These are phyloP conservation scores for Ichneumoninae sp. DNA, from an alignment of 2,888 invertebrate species.

Conservation along the genomic window DNA sequence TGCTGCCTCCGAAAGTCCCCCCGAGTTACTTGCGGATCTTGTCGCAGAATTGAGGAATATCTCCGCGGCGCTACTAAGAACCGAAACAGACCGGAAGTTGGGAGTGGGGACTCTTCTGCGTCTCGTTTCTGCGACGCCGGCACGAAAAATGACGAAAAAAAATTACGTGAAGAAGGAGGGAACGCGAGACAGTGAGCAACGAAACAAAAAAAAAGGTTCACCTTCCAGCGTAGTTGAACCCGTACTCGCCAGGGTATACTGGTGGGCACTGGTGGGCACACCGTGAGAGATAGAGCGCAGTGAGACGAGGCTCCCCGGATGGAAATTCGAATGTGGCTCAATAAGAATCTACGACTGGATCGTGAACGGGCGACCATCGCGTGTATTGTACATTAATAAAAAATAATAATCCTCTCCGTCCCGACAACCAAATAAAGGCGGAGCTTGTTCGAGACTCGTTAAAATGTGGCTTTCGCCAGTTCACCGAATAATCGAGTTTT, in stretches of 20 bases:
- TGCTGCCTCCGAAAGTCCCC: neutral
- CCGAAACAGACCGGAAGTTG: constrained; percentile 7
- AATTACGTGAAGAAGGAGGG: constrained; percentile 7
- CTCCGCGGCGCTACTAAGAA: constrained; percentile 15
- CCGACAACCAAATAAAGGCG: constrained; percentile 19
- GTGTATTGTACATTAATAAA: constrained; percentile 23
- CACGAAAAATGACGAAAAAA: constrained; percentile 30
- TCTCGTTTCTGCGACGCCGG: constrained; percentile 58
- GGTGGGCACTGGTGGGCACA: constrained; percentile 19
- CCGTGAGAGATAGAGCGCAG: constrained; percentile 25
- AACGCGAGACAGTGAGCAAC: constrained; percentile 21
- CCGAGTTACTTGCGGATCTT: neutral
- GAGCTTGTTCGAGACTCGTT: constrained; percentile 43
- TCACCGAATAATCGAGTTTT: constrained; percentile 54
- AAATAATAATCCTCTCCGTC: neutral
- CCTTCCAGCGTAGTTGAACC: constrained; percentile 62
- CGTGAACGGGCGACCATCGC: constrained; percentile 61
- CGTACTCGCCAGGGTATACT: constrained; percentile 56
- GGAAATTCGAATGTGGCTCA: constrained; percentile 66
- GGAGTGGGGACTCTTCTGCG: constrained; percentile 44
- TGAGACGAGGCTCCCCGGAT: constrained; percentile 56
- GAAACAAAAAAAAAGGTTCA: constrained; percentile 49
- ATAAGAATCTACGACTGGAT: constrained; percentile 62
- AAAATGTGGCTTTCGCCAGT: constrained; percentile 61
- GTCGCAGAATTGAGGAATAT: neutral